phyloP scores from a whole-genome alignment of 2,888 invertebrate species.

The Ametastegia equiseti region DNA sequence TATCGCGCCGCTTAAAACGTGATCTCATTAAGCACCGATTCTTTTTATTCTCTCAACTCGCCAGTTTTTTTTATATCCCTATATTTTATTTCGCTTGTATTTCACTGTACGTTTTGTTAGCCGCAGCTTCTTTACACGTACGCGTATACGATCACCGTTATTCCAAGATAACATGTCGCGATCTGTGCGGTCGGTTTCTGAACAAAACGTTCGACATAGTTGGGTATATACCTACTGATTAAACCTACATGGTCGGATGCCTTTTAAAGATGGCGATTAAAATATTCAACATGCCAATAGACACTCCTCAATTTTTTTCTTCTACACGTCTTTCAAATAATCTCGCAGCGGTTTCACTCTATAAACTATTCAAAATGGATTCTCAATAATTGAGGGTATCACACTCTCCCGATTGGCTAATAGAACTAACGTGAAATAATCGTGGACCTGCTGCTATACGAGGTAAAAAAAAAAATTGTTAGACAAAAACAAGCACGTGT shows the following conservation, averaged over 20 bases:
- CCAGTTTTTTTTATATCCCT: background rate
- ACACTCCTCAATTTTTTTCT: background rate
- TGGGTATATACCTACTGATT: background rate
- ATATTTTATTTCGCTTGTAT: background rate
- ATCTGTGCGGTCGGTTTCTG: background rate
- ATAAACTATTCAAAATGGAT: background rate
- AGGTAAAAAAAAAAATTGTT: background rate
- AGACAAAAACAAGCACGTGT: background rate
- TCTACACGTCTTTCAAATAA: background rate
- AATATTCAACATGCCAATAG: background rate
- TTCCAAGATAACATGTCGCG: background rate
- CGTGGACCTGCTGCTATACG: background rate
- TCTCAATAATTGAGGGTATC: background rate
- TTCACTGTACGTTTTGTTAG: conserved; percentile 1
- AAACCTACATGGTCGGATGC: background rate
- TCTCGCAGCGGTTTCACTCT: background rate
- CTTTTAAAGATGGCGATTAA: background rate
- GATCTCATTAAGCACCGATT: conserved; percentile 45
- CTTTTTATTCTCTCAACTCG: background rate
- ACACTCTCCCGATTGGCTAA: background rate
- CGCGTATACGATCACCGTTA: background rate
- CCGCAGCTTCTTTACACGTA: background rate
- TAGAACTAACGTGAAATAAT: background rate
- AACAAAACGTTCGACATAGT: conserved; percentile 18
- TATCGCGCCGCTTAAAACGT: conserved; percentile 37